A percentile compares a stretch with the other conserved stretches of the same genome.
phyloP scores from a whole-genome alignment of 2,797 vertebrate species.

The Sandelia bainsii region DNA sequence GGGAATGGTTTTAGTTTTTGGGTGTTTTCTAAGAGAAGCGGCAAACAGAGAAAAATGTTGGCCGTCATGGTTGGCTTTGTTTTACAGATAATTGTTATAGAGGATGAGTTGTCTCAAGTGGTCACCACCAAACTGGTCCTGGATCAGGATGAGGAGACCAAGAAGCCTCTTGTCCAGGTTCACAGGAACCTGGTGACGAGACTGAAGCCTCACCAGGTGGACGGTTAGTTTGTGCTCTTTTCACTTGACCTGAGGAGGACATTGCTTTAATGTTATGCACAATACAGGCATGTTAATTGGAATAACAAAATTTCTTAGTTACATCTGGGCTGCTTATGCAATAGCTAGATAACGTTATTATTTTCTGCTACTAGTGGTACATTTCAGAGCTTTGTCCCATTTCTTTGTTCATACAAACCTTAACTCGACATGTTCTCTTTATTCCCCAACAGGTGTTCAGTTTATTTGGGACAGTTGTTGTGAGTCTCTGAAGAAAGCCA shows the following conservation, averaged over 20 bases:
- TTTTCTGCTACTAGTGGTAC: background rate
- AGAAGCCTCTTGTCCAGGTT: slow-evolving; percentile 92
- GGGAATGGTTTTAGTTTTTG: background rate
- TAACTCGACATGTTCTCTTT: background rate
- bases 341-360: background rate
- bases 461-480: slow-evolving; percentile 99
- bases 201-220: slow-evolving; percentile 96
- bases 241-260: background rate
- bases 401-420: background rate
- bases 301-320: background rate
- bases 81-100: slow-evolving; percentile 87
- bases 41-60: background rate
- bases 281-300: too few relatives aligned
- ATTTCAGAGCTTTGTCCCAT: background rate
- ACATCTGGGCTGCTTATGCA: too few relatives aligned
- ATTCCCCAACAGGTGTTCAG: slow-evolving; percentile 88
- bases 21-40: background rate
- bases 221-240: slow-evolving; percentile 84
- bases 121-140: slow-evolving; percentile 94
- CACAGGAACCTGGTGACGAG: slow-evolving; percentile 92
- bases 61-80: background rate
- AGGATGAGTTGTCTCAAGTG: slow-evolving; percentile 87
- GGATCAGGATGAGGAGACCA: slow-evolving; percentile 93
- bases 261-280: background rate
- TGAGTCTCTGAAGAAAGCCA: slow-evolving; percentile 94